These are phyloP conservation scores for Eulemur albifrons DNA, from an alignment of 2,797 vertebrate genomes.

Conservation along the genomic window DNA sequence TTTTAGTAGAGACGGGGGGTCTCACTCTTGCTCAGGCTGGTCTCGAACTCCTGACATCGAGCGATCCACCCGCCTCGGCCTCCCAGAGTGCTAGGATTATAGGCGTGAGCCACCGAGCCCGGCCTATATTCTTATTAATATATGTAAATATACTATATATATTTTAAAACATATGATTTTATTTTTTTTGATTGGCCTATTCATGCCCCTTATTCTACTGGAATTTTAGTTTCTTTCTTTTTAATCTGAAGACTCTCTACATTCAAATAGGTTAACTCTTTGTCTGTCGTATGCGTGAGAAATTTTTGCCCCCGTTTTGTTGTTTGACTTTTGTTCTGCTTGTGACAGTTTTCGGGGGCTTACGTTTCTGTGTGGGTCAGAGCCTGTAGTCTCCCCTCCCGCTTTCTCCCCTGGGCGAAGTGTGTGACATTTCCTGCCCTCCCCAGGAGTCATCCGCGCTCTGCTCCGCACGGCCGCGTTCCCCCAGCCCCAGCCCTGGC, in stretches of 20 bases:
- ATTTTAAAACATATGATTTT: background rate
- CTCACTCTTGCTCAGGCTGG: too few relatives aligned
- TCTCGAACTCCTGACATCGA: too few relatives aligned
- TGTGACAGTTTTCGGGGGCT: background rate
- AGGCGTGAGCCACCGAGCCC: too few relatives aligned
- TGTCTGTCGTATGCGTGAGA: background rate
- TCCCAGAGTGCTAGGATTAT: too few relatives aligned
- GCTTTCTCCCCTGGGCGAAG: background rate
- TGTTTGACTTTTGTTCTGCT: background rate
- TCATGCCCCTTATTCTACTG: background rate
- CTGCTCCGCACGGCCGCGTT: fast-evolving
- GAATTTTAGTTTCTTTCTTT: background rate
- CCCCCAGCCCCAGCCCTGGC: background rate
- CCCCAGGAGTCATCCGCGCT: background rate
- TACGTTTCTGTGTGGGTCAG: background rate
- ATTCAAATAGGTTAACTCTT: background rate
- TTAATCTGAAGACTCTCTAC: background rate
- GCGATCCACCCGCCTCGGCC: too few relatives aligned
- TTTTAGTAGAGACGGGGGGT: too few relatives aligned
- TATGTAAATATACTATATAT: too few relatives aligned
- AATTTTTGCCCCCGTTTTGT: background rate
- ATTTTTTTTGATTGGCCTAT: background rate
- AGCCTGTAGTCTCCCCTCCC: background rate
- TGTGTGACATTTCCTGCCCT: background rate
- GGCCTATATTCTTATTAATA: too few relatives aligned